Conservation (phyloP, 2,797 vertebrate genomes). For the Schizothorax lantsangensis region DNA sequence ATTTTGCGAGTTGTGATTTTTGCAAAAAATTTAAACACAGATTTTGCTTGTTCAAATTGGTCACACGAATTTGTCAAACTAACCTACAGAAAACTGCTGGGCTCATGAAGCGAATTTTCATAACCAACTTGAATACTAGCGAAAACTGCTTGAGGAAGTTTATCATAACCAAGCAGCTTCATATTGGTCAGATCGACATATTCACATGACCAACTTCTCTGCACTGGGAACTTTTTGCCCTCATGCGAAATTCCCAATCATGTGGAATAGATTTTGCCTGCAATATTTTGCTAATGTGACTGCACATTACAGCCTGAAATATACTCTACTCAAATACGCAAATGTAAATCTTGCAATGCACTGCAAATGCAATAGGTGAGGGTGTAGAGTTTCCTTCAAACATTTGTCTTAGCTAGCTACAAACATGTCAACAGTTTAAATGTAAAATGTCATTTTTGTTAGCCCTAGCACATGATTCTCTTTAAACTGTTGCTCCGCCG, state of each 20-base stretch:
- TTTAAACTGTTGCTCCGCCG: not conserved
- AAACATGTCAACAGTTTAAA: conserved; percentile 16
- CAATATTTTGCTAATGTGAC: not conserved
- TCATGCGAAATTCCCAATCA: not conserved
- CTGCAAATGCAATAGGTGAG: not conserved
- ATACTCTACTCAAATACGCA: not conserved
- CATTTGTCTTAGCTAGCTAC: not conserved
- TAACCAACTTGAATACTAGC: not conserved
- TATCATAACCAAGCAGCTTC: not conserved
- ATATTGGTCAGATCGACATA: not conserved
- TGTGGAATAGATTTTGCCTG: not conserved
- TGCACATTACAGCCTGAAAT: conserved; percentile 2
- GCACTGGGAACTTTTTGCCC: not conserved
- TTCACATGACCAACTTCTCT: not conserved
- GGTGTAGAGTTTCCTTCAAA: not conserved
- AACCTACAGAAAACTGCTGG: not conserved
- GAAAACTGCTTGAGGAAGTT: not conserved
- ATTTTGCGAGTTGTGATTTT: too few species aligned
- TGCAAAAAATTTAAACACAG: too few species aligned
- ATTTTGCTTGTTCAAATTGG: not conserved
- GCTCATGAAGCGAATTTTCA: not conserved
- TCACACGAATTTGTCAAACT: not conserved
- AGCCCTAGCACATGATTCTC: not conserved
- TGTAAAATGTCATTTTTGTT: not conserved
- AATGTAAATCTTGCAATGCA: conserved; percentile 1